Percentiles rank a stretch among this genome's conserved stretches.
Evolutionary conservation across 2,888 invertebrate genomes (phyloP).

Genomic region (Ceramica pisi): DNA sequence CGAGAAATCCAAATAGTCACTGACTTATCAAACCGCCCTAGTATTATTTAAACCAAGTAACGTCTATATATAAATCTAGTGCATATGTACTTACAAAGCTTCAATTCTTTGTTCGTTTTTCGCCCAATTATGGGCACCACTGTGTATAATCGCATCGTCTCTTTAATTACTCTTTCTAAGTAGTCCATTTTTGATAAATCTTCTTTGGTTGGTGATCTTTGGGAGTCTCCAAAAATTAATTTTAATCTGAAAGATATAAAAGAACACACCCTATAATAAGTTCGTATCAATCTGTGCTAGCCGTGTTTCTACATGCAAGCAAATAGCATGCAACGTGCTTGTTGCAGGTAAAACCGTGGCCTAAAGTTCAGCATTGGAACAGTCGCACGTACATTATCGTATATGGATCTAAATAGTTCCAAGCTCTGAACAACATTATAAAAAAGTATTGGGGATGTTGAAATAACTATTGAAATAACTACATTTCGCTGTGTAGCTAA

Average conservation of each 20-base stretch:
- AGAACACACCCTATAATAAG: neutral
- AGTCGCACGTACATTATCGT: neutral
- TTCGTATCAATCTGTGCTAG: too few relatives aligned
- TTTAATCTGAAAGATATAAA: conserved; percentile 79
- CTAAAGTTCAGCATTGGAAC: too few relatives aligned
- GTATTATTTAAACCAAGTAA: neutral
- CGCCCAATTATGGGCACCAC: conserved; percentile 89
- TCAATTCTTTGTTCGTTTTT: conserved; percentile 83
- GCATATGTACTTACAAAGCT: conserved; percentile 82
- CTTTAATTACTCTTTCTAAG: conserved; percentile 91
- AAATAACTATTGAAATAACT: neutral
- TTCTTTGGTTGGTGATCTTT: conserved; percentile 82
- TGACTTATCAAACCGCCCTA: too few relatives aligned
- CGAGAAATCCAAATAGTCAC: too few relatives aligned
- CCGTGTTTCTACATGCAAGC: too few relatives aligned
- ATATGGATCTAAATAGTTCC: neutral
- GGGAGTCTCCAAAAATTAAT: conserved; percentile 84
- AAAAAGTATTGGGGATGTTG: neutral
- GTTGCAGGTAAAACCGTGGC: too few relatives aligned
- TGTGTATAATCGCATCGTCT: conserved; percentile 90
- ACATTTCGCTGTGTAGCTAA: neutral
- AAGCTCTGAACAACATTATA: neutral
- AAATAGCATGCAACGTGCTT: too few relatives aligned
- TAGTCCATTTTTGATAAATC: conserved; percentile 90
- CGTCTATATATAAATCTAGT: neutral